These are phyloP conservation scores for Meiosimyza decipiens DNA, from an alignment of 2,888 invertebrate species.

Conservation along the genomic window DNA sequence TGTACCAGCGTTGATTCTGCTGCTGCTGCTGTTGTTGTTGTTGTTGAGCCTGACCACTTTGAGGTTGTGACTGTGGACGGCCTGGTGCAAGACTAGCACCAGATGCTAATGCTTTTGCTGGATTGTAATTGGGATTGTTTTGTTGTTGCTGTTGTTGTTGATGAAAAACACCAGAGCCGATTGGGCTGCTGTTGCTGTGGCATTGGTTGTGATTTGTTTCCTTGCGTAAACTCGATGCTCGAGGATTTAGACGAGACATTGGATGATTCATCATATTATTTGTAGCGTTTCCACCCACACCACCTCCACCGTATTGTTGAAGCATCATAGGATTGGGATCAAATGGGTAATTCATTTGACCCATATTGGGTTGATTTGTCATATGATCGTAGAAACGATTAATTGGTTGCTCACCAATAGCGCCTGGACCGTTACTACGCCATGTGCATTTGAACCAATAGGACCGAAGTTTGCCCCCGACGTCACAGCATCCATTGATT, in stretches of 20 bases:
- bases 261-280: constrained; percentile 55
- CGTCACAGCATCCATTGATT: constrained; percentile 43
- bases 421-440: constrained; percentile 44
- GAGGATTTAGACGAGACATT: constrained; percentile 80
- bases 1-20: constrained; percentile 54
- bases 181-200: constrained; percentile 44
- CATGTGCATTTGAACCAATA: constrained; percentile 55
- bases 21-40: constrained; percentile 37
- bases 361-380: constrained; percentile 39
- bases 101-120: constrained; percentile 44
- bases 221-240: constrained; percentile 78
- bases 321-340: constrained; percentile 47
- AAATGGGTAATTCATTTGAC: constrained; percentile 56
- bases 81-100: constrained; percentile 51
- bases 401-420: constrained; percentile 52
- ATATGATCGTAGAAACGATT: constrained; percentile 58
- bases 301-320: constrained; percentile 40
- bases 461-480: constrained; percentile 57
- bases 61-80: constrained; percentile 59
- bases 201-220: constrained; percentile 44
- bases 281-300: constrained; percentile 38
- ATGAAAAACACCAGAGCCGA: constrained; percentile 51
- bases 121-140: constrained; percentile 48
- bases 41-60: constrained; percentile 53
- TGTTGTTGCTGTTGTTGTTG: constrained; percentile 58